A percentile compares a stretch with the other conserved stretches of the same genome.
Evolutionary conservation across 2,888 invertebrate species (phyloP).

Genomic region (Oligia strigilis): DNA sequence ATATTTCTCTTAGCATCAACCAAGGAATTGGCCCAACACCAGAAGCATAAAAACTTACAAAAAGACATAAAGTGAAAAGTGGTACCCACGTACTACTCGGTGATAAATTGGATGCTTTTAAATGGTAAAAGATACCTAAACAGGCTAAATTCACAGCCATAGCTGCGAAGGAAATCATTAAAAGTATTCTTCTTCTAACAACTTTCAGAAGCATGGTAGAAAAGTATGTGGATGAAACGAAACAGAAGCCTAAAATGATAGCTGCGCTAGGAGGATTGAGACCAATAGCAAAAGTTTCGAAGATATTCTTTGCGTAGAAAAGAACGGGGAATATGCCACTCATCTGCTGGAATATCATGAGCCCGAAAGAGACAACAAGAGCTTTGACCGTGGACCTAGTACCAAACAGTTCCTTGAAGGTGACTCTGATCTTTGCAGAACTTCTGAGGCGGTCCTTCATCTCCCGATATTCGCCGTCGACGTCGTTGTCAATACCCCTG

Average conservation of each 20-base stretch:
- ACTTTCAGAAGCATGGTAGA: conserved; percentile 91
- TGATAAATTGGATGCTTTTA: conserved; percentile 75
- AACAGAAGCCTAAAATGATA: conserved; percentile 91
- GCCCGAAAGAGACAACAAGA: conserved; percentile 88
- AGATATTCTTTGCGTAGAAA: conserved; percentile 91
- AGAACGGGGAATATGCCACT: conserved; percentile 91
- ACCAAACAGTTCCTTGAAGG: conserved; percentile 85
- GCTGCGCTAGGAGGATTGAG: conserved; percentile 84
- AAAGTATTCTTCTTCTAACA: conserved; percentile 91
- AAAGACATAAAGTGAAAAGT: conserved; percentile 89
- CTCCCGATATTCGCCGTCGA: conserved; percentile 89
- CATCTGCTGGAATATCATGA: conserved; percentile 93
- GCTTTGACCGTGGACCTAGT: conserved; percentile 85
- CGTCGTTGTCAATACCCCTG: conserved; percentile 91
- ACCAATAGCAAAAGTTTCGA: conserved; percentile 85
- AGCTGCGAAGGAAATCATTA: conserved; percentile 90
- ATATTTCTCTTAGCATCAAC: conserved; percentile 93
- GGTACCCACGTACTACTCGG: conserved; percentile 89
- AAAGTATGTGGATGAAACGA: conserved; percentile 90
- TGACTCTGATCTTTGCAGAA: conserved; percentile 83
- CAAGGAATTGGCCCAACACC: conserved; percentile 94
- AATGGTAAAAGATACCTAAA: conserved; percentile 87
- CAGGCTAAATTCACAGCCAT: conserved; percentile 90
- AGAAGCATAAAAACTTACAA: conserved; percentile 91
- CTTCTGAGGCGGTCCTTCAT: conserved; percentile 87